Conservation (phyloP, 1,140 invertebrate species). For the Heliconius nattereri region DNA sequence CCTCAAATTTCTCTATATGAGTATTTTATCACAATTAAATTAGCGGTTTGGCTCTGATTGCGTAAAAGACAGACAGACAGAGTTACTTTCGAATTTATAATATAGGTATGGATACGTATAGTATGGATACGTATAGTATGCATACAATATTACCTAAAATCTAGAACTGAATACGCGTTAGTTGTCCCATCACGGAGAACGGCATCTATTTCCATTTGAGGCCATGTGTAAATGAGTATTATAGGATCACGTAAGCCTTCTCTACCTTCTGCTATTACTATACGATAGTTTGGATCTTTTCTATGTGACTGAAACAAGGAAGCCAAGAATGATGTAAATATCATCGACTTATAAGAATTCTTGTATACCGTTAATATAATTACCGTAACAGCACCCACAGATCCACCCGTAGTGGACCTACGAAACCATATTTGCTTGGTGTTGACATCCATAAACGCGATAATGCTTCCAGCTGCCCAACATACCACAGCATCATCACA, state of each 20-base stretch:
- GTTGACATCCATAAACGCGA: conserved; percentile 88
- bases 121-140: not conserved
- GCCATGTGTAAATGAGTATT: conserved; percentile 92
- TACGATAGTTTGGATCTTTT: conserved; percentile 82
- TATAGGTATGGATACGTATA: too few relatives aligned
- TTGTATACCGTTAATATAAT: not conserved
- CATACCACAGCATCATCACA: conserved; percentile 87
- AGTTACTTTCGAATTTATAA: too few relatives aligned
- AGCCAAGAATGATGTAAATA: not conserved
- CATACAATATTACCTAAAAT: conserved; percentile 85
- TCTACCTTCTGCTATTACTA: conserved; percentile 93
- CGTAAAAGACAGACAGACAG: too few relatives aligned
- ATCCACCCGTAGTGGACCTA: conserved; percentile 87
- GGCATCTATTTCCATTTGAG: conserved; percentile 86
- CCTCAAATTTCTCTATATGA: too few relatives aligned
- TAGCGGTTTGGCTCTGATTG: too few relatives aligned
- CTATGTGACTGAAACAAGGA: conserved; percentile 86
- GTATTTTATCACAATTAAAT: too few relatives aligned
- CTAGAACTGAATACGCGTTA: conserved; percentile 86
- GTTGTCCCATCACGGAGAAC: conserved; percentile 88
- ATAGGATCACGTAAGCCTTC: conserved; percentile 88
- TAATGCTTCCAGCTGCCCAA: conserved; percentile 90
- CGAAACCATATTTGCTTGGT: conserved; percentile 86
- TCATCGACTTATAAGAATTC: too few relatives aligned
- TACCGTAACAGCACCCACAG: conserved; percentile 90